Percentiles rank a stretch among this genome's conserved stretches.
Conservation (phyloP, 2,888 invertebrate genomes). For the Drosophila yooni region DNA sequence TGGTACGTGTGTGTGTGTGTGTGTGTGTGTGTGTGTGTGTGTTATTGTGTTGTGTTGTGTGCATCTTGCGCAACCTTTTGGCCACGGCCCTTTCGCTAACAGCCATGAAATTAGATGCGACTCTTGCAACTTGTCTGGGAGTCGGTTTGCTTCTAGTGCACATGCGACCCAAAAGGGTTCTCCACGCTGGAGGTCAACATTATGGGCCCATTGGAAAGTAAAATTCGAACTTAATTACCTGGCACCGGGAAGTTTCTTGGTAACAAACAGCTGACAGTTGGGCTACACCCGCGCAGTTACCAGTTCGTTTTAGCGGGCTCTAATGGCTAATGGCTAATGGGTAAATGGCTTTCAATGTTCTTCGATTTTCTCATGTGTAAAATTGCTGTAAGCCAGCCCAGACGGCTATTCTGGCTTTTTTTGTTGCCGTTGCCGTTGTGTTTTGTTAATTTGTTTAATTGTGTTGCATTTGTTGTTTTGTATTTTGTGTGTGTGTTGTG, state of each 20-base stretch:
- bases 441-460: conserved; percentile 79
- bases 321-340: conserved; percentile 46
- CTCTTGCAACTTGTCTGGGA: conserved; percentile 58
- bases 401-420: conserved; percentile 10
- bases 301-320: conserved; percentile 17
- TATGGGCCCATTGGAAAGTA: conserved; percentile 71
- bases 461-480: conserved; percentile 57
- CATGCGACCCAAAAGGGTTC: conserved; percentile 73
- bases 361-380: conserved; percentile 80
- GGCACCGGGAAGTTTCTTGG: conserved; percentile 60
- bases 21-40: conserved; percentile 15
- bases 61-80: conserved; percentile 73
- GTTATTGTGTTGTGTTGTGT: conserved; percentile 34
- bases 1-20: conserved; percentile 26
- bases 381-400: conserved; percentile 54
- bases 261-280: conserved; percentile 77
- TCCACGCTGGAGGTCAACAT: conserved; percentile 52
- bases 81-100: conserved; percentile 74
- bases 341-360: conserved; percentile 66
- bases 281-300: conserved; percentile 74
- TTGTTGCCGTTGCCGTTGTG: conserved; percentile 43
- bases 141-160: conserved; percentile 45
- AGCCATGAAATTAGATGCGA: conserved; percentile 77
- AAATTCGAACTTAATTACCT: conserved; percentile 76
- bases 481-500: neutral